Base-by-base conservation (phyloP, 2,797 vertebrate genomes). In the Menidia menidia region DNA sequence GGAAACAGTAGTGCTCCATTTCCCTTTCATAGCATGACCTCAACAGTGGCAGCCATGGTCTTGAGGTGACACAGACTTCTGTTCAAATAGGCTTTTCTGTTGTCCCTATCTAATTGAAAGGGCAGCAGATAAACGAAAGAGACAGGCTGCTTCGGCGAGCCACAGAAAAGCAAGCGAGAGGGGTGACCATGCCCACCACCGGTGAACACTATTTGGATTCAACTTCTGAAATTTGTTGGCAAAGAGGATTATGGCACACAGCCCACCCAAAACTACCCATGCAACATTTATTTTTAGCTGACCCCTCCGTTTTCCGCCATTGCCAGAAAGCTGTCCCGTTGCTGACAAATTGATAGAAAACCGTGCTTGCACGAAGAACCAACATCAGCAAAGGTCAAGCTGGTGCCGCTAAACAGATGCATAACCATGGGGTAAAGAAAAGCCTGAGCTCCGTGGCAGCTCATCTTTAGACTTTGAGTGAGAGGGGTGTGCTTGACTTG, bases 51-150 rank as follows among this genome's bases (percentile, higher is more conserved):
- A 87, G 76, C 80, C 81, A 65, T 73, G 76, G 84, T 80, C 73
- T 75, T 83, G 79, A 84, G 71, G 81, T 81, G 84, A 90, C 84
- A 85, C 81, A 87, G 85, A 88, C 80, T 80, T 86, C 89, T 57
- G 82, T 80, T 68, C 88, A 83, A 89, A 92, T 70, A 82, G 84
- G 68, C 84, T 75, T 82, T 83, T 93, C 90, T 92, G 91, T 93
- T 91, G 89, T 76, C 76, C 71, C 81, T 93, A 94, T 94, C 93
- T 90, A 82, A 89, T 83, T 87, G 83, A 92, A 92, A 92, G 92
- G 88, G 86, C 88, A 90, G 85, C 80, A 91, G 94, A 95, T 94
- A 94, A 92, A 85, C 58, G 12, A 68, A 75, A 60, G 72, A 88
- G 87, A 91, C 87, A 88, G 87, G 85, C 77, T 57, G 73, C 75